A percentile compares a stretch with the other conserved stretches of the same genome.
phyloP scores from a whole-genome alignment of 2,113 vertebrate species.

The Clarias gariepinus region DNA sequence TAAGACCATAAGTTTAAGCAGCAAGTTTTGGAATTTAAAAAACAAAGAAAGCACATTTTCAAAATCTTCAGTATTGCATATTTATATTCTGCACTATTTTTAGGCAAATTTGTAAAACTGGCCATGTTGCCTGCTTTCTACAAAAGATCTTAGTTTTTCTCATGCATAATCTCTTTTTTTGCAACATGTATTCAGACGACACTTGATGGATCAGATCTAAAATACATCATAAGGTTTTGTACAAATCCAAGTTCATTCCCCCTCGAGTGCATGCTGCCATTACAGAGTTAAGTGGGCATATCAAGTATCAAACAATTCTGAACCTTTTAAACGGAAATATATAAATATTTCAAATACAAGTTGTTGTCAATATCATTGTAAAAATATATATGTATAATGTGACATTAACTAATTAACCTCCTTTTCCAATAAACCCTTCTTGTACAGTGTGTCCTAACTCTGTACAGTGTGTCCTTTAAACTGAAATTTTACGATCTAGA shows the following conservation, averaged over 20 bases:
- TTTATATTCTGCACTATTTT: background rate
- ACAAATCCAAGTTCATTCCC: background rate
- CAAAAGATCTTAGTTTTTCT: background rate
- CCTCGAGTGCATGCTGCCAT: background rate
- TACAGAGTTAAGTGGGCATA: background rate
- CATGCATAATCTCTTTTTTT: background rate
- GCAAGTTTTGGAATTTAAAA: background rate
- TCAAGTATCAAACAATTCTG: background rate
- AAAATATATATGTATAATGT: background rate
- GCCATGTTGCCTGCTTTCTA: background rate
- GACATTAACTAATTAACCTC: background rate
- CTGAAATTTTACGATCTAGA: background rate
- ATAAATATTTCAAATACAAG: background rate
- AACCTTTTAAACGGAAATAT: too few species aligned
- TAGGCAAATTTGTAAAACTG: background rate
- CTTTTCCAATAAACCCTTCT: background rate
- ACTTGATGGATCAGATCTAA: background rate
- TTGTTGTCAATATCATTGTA: background rate
- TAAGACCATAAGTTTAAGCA: background rate
- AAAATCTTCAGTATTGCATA: background rate
- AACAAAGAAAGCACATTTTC: background rate
- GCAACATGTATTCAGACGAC: background rate
- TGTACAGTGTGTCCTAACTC: background rate
- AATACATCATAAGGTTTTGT: background rate
- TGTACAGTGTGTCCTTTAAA: background rate